phyloP scores from a whole-genome alignment of 2,113 vertebrate species.

The Manacus vitellinus region DNA sequence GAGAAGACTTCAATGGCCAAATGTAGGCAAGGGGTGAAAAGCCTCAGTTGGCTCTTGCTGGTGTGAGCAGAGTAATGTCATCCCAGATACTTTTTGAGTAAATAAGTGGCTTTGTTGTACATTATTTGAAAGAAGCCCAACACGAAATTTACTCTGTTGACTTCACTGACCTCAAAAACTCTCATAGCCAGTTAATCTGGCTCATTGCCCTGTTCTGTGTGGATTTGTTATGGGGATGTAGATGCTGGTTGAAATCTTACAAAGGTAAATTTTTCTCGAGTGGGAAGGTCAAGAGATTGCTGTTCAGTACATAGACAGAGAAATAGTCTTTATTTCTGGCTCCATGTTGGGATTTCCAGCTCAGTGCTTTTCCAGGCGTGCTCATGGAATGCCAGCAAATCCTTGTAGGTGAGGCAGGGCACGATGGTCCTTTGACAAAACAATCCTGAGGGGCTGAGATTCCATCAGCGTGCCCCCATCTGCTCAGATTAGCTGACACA shows the following conservation, averaged over 20 bases:
- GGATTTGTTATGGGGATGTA: not conserved
- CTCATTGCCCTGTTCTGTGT: not conserved
- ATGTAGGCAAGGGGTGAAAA: not conserved
- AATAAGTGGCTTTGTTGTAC: not conserved
- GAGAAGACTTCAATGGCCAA: not conserved
- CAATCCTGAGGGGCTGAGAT: not conserved
- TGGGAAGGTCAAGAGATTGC: not conserved
- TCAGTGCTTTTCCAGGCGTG: fast-evolving
- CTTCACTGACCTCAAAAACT: not conserved
- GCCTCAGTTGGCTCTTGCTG: not conserved
- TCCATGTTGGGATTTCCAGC: not conserved
- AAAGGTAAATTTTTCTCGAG: not conserved
- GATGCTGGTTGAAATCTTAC: not conserved
- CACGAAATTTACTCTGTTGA: not conserved
- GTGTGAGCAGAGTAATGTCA: not conserved
- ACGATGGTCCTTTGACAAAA: not conserved
- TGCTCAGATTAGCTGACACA: not conserved
- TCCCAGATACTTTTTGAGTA: not conserved
- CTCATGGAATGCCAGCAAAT: not conserved
- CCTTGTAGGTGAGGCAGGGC: not conserved
- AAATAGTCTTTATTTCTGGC: not conserved
- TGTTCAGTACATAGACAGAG: not conserved
- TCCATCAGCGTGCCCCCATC: not conserved
- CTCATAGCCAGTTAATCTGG: not conserved
- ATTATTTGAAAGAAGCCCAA: not conserved